Evolutionary conservation across 2,888 invertebrate species (phyloP).

Genomic region (Autographa pulchrina): DNA sequence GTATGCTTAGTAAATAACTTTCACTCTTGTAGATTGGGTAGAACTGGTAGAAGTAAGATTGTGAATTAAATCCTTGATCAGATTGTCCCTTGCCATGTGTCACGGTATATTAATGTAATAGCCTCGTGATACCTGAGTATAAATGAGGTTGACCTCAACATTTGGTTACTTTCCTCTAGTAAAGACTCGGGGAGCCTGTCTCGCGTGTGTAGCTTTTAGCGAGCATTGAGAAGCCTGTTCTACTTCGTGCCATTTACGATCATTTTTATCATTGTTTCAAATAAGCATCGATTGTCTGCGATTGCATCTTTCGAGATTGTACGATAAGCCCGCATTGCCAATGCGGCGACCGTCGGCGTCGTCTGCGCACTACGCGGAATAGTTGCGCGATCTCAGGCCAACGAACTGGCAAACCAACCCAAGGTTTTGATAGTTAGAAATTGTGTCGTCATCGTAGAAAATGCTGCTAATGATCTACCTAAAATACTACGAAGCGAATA

Average conservation of each 20-base stretch:
- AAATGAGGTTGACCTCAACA: background rate
- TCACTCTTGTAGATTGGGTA: background rate
- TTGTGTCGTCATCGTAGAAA: slow-evolving; percentile 17
- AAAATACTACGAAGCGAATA: background rate
- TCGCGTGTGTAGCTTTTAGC: background rate
- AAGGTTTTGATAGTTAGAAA: slow-evolving; percentile 34
- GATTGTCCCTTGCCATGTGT: background rate
- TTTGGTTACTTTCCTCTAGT: background rate
- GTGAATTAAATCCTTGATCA: background rate
- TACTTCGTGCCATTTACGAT: background rate
- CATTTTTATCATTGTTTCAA: slow-evolving; percentile 39
- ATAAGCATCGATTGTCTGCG: slow-evolving; percentile 27
- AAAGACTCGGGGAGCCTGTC: background rate
- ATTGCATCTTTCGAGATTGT: slow-evolving; percentile 46
- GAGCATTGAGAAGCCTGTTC: background rate
- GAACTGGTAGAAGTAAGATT: background rate
- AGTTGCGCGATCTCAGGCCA: slow-evolving; percentile 46
- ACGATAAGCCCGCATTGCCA: slow-evolving; percentile 46
- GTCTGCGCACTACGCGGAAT: slow-evolving; percentile 40
- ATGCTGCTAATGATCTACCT: background rate
- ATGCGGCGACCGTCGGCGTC: slow-evolving; percentile 44
- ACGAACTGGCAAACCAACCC: slow-evolving; percentile 43
- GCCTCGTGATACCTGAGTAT: background rate
- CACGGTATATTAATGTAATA: background rate
- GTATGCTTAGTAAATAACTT: background rate